Percentiles rank a stretch among this genome's conserved stretches.
phyloP scores from a whole-genome alignment of 2,113 vertebrate species.

The Pomatostomus ruficeps region DNA sequence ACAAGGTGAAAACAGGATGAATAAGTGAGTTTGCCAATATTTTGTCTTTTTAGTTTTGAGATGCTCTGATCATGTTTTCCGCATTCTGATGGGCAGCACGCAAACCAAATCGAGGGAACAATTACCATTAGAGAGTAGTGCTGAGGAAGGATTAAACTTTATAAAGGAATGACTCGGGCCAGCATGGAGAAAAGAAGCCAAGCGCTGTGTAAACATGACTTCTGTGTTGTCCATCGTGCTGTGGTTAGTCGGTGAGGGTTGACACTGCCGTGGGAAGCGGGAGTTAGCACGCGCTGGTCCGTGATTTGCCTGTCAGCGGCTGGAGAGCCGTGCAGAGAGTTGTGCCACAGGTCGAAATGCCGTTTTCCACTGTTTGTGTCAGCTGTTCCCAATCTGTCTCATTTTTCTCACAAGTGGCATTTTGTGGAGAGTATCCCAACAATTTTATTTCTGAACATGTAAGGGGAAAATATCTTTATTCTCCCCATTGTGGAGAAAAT shows the following conservation, averaged over 20 bases:
- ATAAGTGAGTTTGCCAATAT: neutral
- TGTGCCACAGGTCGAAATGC: neutral
- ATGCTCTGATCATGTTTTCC: neutral
- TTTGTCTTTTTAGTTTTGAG: neutral
- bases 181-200: neutral
- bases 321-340: fast-evolving
- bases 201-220: fast-evolving
- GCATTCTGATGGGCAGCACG: fast-evolving
- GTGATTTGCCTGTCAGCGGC: neutral
- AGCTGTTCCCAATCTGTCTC: neutral
- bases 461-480: neutral
- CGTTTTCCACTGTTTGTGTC: neutral
- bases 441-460: neutral
- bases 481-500: neutral
- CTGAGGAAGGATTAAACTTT: neutral
- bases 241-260: fast-evolving
- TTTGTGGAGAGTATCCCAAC: neutral
- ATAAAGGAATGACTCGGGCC: neutral
- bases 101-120: neutral
- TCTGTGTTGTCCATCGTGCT: fast-evolving
- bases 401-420: neutral
- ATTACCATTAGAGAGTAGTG: too few species aligned
- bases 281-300: fast-evolving
- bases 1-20: neutral
- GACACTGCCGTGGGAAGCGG: neutral